Evolutionary conservation across 2,888 invertebrate genomes (phyloP), one percentile per base, ranked within the genome.

Genomic region (Meloe dianella): DNA sequence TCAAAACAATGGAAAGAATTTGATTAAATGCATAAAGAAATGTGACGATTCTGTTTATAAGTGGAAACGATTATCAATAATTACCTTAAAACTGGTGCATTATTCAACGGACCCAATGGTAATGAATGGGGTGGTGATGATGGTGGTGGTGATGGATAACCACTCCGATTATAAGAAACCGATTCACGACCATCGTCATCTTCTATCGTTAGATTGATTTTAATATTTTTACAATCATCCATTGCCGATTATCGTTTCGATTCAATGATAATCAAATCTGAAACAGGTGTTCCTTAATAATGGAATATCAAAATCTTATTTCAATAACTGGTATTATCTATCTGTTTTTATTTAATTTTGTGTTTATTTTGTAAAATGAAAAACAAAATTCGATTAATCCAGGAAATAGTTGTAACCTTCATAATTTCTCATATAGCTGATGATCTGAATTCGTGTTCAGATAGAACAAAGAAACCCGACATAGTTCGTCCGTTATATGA

Each of bases 31-130:
- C n/a, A n/a, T n/a, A n/a, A n/a, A n/a, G n/a, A n/a, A n/a, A n/a
- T n/a, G n/a, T n/a, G n/a, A n/a, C n/a, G n/a, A n/a, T n/a, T n/a
- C n/a, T n/a, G n/a, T n/a, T n/a, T n/a, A n/a, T n/a, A n/a, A n/a
- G n/a, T n/a, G n/a, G n/a, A n/a, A n/a, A n/a, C n/a, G 5, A 10
- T 5, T 41, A 41, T 27, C 57, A 14, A 66, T 69, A 79, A 84
- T 85, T 80, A 90, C 90, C 88, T 87, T 74, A 87, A 79, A 63
- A 89, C 80, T 72, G 88, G 85, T 75, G 86, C 89, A 83, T 90
- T 90, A 78, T 90, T 91, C 77, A 90, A 88, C 81, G 88, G 88
- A 74, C 90, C 90, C 57, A 85, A 73, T 61, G 84, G 77, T 51
- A 84, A 78, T 14, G 20, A 54, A 24, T 54, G 54, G 24, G 47